A percentile compares a stretch with the other conserved stretches of the same genome.
These are phyloP conservation scores for Eufriesea mexicana DNA, from an alignment of 1,140 invertebrate genomes.

Conservation along the genomic window DNA sequence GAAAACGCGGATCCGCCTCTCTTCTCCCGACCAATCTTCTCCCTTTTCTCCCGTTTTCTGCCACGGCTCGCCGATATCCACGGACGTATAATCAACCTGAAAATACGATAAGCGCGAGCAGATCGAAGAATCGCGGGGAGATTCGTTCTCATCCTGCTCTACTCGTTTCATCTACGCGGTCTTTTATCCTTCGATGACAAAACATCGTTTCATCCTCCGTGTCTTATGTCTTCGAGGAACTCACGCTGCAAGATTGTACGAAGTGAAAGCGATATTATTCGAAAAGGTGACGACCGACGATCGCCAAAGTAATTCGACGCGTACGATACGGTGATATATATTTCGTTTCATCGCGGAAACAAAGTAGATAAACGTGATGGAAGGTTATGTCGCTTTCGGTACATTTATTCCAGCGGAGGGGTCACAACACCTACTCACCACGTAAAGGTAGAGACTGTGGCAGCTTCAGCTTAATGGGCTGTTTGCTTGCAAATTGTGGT, in stretches of 20 bases:
- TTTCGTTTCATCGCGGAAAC: not conserved
- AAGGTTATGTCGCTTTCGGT: not conserved
- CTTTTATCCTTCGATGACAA: not conserved
- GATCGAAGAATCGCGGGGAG: not conserved
- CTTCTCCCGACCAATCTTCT: not conserved
- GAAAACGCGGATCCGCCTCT: constrained; percentile 13
- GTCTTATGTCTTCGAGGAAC: not conserved
- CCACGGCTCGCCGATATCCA: constrained; percentile 34
- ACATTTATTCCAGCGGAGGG: constrained; percentile 25
- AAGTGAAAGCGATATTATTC: not conserved
- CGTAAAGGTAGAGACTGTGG: constrained; percentile 28
- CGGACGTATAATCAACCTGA: constrained; percentile 52
- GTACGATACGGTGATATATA: not conserved
- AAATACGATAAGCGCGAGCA: constrained; percentile 53
- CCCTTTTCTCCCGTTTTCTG: constrained; percentile 27
- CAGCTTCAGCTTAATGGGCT: constrained; percentile 70
- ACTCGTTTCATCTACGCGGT: too few species aligned
- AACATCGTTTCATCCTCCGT: not conserved
- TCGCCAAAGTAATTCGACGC: not conserved
- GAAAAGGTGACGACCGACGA: not conserved
- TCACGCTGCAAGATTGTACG: too few species aligned
- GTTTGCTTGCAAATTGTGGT: constrained; percentile 76
- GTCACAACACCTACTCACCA: constrained; percentile 30
- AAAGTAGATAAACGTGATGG: not conserved
- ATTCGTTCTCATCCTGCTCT: not conserved